Percentiles rank a stretch among this genome's conserved stretches.
These are phyloP conservation scores for Athrips mouffetella DNA, from an alignment of 2,888 invertebrate genomes.

Conservation along the genomic window DNA sequence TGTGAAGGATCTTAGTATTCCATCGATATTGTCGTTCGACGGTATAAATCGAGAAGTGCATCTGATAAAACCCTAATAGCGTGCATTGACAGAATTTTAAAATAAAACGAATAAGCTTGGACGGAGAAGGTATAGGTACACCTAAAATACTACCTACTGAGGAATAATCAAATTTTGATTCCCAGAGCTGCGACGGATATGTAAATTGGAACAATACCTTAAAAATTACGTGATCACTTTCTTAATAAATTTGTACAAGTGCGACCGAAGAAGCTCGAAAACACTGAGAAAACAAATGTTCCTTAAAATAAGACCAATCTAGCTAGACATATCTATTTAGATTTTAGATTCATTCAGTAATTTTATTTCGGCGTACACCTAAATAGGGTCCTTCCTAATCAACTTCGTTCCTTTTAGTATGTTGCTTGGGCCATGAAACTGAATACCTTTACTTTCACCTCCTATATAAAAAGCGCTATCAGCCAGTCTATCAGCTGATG, in stretches of 20 bases:
- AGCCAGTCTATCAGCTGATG: too few relatives aligned
- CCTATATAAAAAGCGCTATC: too few relatives aligned
- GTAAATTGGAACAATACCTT: constrained; percentile 24
- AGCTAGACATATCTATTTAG: too few relatives aligned
- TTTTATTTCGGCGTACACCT: too few relatives aligned
- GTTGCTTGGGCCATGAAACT: too few relatives aligned
- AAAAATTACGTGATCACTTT: not conserved
- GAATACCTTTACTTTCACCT: too few relatives aligned
- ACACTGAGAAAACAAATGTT: too few relatives aligned
- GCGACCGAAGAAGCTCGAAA: too few relatives aligned
- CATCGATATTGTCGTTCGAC: constrained; percentile 25
- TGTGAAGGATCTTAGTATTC: constrained; percentile 44
- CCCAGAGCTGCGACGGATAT: constrained; percentile 37
- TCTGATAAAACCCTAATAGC: constrained; percentile 38
- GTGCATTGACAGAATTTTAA: constrained; percentile 27
- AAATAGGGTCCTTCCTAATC: too few relatives aligned
- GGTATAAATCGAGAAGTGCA: constrained; percentile 40
- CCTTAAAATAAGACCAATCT: too few relatives aligned
- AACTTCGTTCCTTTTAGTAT: too few relatives aligned
- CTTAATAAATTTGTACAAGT: not conserved
- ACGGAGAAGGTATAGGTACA: not conserved
- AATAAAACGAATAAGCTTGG: constrained; percentile 23
- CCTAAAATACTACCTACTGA: not conserved
- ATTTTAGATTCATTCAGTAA: too few relatives aligned
- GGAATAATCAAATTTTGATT: not conserved